Percentiles rank a stretch among this genome's conserved stretches.
phyloP scores from a whole-genome alignment of 2,888 invertebrate genomes.

The Melieria picta region DNA sequence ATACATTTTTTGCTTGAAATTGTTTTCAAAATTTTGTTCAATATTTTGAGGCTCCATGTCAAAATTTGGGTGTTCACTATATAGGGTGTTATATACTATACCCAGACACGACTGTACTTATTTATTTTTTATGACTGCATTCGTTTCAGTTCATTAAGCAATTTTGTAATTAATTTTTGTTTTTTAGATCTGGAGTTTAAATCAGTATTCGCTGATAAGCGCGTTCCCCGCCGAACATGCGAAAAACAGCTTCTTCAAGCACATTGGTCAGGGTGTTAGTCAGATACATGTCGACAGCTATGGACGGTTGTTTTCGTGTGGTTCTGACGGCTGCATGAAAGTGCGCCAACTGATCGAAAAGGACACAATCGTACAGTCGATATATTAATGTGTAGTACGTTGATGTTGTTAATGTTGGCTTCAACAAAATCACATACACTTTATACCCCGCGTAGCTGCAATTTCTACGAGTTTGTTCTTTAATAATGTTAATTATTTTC shows the following conservation, averaged over 20 bases:
- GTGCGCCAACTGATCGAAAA: conserved; percentile 91
- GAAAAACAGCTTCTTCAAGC: conserved; percentile 95
- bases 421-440: no score
- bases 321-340: conserved; percentile 99
- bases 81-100: no score
- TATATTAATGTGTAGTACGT: conserved; percentile 64
- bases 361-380: conserved; percentile 70
- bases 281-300: conserved; percentile 92
- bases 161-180: background rate
- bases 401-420: no score
- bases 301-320: conserved; percentile 95
- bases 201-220: conserved; percentile 85
- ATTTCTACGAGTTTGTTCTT: no score
- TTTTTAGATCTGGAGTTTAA: conserved; percentile 89
- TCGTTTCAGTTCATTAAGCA: no score
- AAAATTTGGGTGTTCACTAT: no score
- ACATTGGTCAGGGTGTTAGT: conserved; percentile 96
- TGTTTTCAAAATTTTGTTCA: no score
- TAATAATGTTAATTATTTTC: no score
- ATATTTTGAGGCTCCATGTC: no score
- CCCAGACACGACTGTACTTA: no score
- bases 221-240: conserved; percentile 95
- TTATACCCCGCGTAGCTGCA: no score
- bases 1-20: no score
- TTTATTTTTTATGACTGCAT: background rate